phyloP scores from a whole-genome alignment of 2,113 vertebrate species.

The human region GRCh38 chr2:216292001-216292500 shows the following conservation, averaged over 20 bases:
- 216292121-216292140: background rate
- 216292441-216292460: background rate
- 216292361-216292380: background rate
- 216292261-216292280: background rate
- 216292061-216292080: background rate
- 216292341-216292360: background rate
- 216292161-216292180: background rate
- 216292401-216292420: background rate
- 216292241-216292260: slow-evolving; percentile 4
- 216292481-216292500: background rate
- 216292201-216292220: background rate
- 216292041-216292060: background rate
- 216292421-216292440: background rate
- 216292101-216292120: background rate
- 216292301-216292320: background rate
- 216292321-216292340: background rate
- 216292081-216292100: background rate
- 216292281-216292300: background rate
- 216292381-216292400: background rate
- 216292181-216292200: background rate
- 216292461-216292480: background rate
- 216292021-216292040: background rate
- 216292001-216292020: background rate
- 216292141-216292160: background rate
- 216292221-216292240: background rate